These are phyloP conservation scores for Drusus annulatus DNA, from an alignment of 1,140 invertebrate species.

Conservation along the genomic window DNA sequence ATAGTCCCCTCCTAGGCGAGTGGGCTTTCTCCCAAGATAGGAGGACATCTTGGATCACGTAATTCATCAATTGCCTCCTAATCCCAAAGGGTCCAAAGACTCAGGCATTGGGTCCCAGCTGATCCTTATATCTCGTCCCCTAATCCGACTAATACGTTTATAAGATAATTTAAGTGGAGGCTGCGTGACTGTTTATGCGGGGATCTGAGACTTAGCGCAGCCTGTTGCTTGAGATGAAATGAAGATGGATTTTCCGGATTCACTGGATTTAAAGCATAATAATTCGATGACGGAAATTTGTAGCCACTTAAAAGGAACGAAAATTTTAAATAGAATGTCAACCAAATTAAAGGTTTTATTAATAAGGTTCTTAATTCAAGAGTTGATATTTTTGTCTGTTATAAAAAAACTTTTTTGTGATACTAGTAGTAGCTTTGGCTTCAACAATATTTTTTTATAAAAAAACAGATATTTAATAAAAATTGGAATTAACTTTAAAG, in stretches of 20 bases:
- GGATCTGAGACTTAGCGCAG: conserved; percentile 9
- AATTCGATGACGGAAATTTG: no score
- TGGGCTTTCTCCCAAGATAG: conserved; percentile 29
- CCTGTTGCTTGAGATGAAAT: conserved; percentile 27
- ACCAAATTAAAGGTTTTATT: not conserved
- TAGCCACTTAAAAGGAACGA: no score
- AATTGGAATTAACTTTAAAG: no score
- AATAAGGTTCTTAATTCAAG: no score
- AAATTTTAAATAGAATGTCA: no score
- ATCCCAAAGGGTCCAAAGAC: conserved; percentile 23
- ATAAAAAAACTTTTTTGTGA: no score
- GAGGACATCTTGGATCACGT: conserved; percentile 44
- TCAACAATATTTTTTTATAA: no score
- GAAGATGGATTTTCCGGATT: no score
- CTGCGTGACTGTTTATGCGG: conserved; percentile 25
- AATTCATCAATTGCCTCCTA: conserved; percentile 55
- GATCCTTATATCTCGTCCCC: conserved; percentile 39
- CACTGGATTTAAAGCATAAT: no score
- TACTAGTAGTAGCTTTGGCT: no score
- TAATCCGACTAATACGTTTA: conserved; percentile 54
- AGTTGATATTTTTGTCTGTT: no score
- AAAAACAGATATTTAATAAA: no score
- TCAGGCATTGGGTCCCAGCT: not conserved
- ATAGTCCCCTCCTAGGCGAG: conserved; percentile 25
- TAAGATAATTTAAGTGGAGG: conserved; percentile 55